phyloP scores from a whole-genome alignment of 2,888 invertebrate genomes.

The Lordiphosa andalusiaca region DNA sequence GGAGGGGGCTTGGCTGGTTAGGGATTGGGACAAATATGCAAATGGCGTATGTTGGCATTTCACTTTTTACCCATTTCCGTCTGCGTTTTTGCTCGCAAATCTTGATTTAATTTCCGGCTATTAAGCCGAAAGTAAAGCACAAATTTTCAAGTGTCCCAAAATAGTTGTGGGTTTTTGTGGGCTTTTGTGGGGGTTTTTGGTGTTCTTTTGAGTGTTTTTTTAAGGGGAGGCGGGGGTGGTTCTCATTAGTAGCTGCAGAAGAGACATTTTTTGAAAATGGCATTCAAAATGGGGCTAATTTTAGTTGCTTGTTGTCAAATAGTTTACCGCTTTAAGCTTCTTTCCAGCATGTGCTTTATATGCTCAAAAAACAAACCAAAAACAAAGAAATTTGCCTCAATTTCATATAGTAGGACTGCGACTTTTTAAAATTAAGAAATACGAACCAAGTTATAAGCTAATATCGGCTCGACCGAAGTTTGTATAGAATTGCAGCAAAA shows the following conservation, averaged over 20 bases:
- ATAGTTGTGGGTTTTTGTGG: conserved; percentile 49
- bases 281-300: too few species aligned
- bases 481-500: too few species aligned
- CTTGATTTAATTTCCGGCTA: conserved; percentile 69
- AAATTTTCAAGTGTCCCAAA: conserved; percentile 26
- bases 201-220: neutral
- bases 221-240: neutral
- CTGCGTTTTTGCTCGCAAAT: conserved; percentile 42
- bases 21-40: conserved; percentile 55
- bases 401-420: too few species aligned
- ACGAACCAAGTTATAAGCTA: too few species aligned
- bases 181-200: conserved; percentile 1
- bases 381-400: too few species aligned
- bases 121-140: conserved; percentile 44
- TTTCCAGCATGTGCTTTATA: too few species aligned
- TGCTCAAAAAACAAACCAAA: too few species aligned
- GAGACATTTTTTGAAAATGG: too few species aligned
- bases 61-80: conserved; percentile 13
- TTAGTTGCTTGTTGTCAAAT: too few species aligned
- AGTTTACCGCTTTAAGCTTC: too few species aligned
- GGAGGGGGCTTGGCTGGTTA: conserved; percentile 9
- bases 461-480: too few species aligned
- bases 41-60: conserved; percentile 32
- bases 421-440: too few species aligned
- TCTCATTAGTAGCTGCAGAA: neutral